phyloP scores from a whole-genome alignment of 1,140 invertebrate genomes.

The Drosophila nasuta region DNA sequence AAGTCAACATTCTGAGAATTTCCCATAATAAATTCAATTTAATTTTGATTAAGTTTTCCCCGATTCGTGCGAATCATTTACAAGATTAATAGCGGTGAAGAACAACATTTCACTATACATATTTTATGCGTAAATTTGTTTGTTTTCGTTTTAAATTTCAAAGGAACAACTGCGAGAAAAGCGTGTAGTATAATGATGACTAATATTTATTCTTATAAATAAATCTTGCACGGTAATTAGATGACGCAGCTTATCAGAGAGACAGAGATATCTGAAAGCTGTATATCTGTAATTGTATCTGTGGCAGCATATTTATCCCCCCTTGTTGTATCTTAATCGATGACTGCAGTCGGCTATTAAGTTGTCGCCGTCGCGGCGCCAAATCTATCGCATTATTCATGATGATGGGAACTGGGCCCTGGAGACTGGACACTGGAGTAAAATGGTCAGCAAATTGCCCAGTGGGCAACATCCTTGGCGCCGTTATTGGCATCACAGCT shows the following conservation, averaged over 20 bases:
- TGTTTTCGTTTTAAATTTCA: too few relatives aligned
- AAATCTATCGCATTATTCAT: conserved; percentile 69
- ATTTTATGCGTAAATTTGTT: too few relatives aligned
- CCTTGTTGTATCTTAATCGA: conserved; percentile 50
- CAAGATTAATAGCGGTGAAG: too few relatives aligned
- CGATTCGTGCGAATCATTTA: too few relatives aligned
- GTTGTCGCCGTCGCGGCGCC: conserved; percentile 76
- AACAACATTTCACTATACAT: too few relatives aligned
- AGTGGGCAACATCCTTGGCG: conserved; percentile 72
- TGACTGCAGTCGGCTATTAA: conserved; percentile 74
- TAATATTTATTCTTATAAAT: too few relatives aligned
- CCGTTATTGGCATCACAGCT: conserved; percentile 66
- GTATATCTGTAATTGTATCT: background rate
- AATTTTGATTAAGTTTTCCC: too few relatives aligned
- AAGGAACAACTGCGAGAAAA: too few relatives aligned
- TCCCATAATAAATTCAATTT: too few relatives aligned
- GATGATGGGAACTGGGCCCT: conserved; percentile 79
- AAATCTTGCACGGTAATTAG: background rate
- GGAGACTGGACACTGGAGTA: conserved; percentile 9
- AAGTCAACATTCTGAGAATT: too few relatives aligned
- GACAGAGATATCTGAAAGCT: background rate
- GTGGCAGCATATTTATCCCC: background rate
- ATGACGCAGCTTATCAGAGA: conserved; percentile 33
- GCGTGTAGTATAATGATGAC: too few relatives aligned
- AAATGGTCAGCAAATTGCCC: conserved; percentile 56